phyloP scores from a whole-genome alignment of 2,797 vertebrate species.

The Rhabdomys pumilio region DNA sequence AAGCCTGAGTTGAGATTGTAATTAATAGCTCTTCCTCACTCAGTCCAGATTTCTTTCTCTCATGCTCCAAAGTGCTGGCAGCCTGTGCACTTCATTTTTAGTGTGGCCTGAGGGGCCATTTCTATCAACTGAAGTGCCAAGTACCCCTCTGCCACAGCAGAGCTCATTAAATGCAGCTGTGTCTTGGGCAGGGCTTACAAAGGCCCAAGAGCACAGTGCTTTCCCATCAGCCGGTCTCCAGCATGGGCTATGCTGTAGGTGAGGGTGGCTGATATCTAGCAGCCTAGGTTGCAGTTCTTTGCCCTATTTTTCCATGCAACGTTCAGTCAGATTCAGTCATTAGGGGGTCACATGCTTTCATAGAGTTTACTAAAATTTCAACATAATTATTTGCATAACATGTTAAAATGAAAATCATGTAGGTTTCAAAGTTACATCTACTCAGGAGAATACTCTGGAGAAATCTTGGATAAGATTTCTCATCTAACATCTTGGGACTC shows the following conservation, averaged over 20 bases:
- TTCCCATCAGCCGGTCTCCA: background rate
- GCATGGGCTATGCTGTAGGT: background rate
- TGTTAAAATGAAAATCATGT: background rate
- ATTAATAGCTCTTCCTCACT: constrained; percentile 75
- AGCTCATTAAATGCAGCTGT: constrained; percentile 61
- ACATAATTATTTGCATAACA: background rate
- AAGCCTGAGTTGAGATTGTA: constrained; percentile 16
- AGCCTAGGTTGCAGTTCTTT: background rate
- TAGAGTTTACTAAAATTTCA: constrained; percentile 42
- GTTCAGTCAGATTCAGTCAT: background rate
- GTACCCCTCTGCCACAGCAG: constrained; percentile 41
- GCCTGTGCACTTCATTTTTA: constrained; percentile 36
- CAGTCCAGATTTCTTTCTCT: constrained; percentile 62
- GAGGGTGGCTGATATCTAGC: too few species aligned
- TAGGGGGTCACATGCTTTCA: background rate
- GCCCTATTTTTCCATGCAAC: background rate
- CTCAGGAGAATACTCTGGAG: background rate
- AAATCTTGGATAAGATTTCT: background rate
- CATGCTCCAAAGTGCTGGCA: background rate
- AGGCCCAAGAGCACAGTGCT: background rate
- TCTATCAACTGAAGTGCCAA: constrained; percentile 23
- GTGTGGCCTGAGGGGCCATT: constrained; percentile 44
- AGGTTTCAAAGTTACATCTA: background rate
- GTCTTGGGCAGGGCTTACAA: constrained; percentile 19
- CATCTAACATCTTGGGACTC: background rate